Evolutionary conservation across 2,113 vertebrate species (phyloP), one percentile per base, ranked within the genome.

Genomic region (Hippoglossus stenolepis): DNA sequence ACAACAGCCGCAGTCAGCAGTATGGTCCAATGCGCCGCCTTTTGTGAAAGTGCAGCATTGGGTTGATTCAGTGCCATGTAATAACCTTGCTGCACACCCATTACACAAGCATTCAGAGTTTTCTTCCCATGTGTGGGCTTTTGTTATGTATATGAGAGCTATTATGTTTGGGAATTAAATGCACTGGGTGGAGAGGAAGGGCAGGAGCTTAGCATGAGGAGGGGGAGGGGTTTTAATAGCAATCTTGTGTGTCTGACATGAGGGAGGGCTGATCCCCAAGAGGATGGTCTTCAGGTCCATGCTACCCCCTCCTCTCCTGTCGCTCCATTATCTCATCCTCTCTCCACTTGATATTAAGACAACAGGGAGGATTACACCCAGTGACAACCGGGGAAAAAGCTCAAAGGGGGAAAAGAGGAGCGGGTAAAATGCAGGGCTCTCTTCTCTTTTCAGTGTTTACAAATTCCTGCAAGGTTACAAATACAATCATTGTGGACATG

Each of bases 311-410:
- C 54, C 71, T 65, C 78, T 54, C 65, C 49, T 57, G 68, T 65
- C 67, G 72, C 84, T 73, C 70, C 65, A 80, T 86, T 86, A 80
- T 90, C 82, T 86, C 61, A 0, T 54, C 40, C 77, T 79, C 77
- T 79, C 71, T 83, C 79, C 77, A 79, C 82, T 87, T 85, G 80
- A 87, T 88, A 86, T 83, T 83, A 86, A 88, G 82, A 88, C 89
- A 88, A 85, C 79, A 72, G 81, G 76, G 70, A 80, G 88, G 83
- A 86, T 90, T 88, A 90, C 3, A 28, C 1, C 14, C 3, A 75
- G 66, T 56, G 18, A 63, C 61, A 24, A 70, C 74, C 71, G 0
- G 73, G 69, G 67, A 70, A 74, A 75, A 84, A 72, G 31, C 77
- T 74, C 73, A 85, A 86, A 81, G 86, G 20, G 62, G 62, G 21